Base-by-base conservation (phyloP, 2,113 vertebrate species). In the Pycnonotus jocosus region DNA sequence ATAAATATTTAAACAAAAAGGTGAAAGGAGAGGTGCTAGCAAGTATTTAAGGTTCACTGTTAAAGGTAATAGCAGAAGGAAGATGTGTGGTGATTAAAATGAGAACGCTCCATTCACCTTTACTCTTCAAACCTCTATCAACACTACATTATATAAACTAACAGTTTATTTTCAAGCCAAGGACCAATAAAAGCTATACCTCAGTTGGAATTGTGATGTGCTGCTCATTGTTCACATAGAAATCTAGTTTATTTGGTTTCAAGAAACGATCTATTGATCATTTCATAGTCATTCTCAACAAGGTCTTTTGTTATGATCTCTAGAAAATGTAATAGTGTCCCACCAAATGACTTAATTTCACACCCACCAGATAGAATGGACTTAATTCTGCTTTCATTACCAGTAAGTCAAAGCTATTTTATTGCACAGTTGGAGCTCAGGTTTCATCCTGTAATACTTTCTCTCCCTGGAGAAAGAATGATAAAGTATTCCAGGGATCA, bases 261-360 rank as follows among this genome's bases (percentile, higher is more conserved):
- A 78, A 85, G 57, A 81, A 85, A 60, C 17, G 9, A 33, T 51
- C 37, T 85, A 51, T 38, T 74, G 60, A 70, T 37, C 15, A 51
- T 62, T 88, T 66, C 45, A 54, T 9, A 71, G 44, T 54, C 60
- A 7, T 15, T 74, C 61, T 81, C 81, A 92, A 89, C 47, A 54
- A 66, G 11, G 58, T 25, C n/a, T 91, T 58, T 58, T 62, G 62
- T 77, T 81, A 66, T 20, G 38, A 28, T 88, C 18, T 83, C 87
- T 40, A 92, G 42, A 78, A 83, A 91, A 84, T 71, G 77, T 56
- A 96, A 8, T 31, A 35, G 15, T 9, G 42, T 81, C 51, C 38
- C 73, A 89, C 16, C 19, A 86, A 78, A 95, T 74, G 84, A 95
- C 44, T 40, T 78, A 78, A 96, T 95, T 94, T 96, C 93, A 74